Percentiles rank a stretch among this genome's conserved stretches.
These are phyloP conservation scores for Montipora foliosa DNA, from an alignment of 64 coral and sea anemone genomes.

Conservation along the genomic window DNA sequence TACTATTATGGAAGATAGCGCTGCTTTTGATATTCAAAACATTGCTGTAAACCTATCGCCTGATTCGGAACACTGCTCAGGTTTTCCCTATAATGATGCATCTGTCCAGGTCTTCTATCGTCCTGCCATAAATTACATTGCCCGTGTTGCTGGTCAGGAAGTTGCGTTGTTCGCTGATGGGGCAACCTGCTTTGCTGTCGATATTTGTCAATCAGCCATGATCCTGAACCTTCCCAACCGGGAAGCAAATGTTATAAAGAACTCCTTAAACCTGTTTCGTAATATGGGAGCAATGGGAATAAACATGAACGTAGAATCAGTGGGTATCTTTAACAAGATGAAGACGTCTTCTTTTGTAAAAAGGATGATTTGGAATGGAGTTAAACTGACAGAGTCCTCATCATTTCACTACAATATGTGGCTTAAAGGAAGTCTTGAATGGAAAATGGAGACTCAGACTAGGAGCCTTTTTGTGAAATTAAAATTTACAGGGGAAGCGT, in stretches of 20 bases:
- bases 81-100: background rate
- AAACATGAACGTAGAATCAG: background rate
- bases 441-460: background rate
- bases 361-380: conserved; percentile 2
- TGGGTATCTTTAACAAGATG: background rate
- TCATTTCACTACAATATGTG: background rate
- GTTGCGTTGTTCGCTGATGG: background rate
- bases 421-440: background rate
- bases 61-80: conserved; percentile 6
- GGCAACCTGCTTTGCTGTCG: conserved; percentile 30
- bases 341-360: background rate
- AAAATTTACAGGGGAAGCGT: background rate
- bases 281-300: background rate
- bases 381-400: background rate
- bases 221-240: conserved; percentile 12
- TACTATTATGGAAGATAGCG: background rate
- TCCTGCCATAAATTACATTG: conserved; percentile 20
- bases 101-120: background rate
- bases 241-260: background rate
- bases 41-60: background rate
- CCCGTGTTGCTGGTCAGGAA: background rate
- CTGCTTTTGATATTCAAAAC: conserved; percentile 52
- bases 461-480: background rate
- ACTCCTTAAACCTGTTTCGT: background rate
- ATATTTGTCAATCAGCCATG: conserved; percentile 19